Percentiles rank a stretch among this genome's conserved stretches.
Conservation (phyloP, 2,113 vertebrate species). For the Agelaius phoeniceus region DNA sequence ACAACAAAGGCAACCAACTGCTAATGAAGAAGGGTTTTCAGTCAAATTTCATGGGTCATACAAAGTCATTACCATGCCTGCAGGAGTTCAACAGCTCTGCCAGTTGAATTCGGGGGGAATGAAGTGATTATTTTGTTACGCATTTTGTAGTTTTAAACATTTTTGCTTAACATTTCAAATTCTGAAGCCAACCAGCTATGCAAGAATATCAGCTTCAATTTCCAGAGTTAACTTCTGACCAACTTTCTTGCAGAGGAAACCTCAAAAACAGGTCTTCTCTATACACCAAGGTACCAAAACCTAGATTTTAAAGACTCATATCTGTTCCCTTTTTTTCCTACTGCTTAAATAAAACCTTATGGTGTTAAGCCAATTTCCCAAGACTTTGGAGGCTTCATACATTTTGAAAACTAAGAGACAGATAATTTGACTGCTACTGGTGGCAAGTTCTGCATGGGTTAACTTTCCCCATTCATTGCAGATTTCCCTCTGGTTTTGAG, state of each 20-base stretch:
- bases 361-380: neutral
- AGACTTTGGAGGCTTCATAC: neutral
- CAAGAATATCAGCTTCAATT: neutral
- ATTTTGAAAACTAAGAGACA: neutral
- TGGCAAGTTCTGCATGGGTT: neutral
- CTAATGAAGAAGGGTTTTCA: constrained; percentile 58
- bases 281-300: neutral
- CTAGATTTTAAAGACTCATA: neutral
- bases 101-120: constrained; percentile 19
- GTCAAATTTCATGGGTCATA: constrained; percentile 65
- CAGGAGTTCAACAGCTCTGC: constrained; percentile 52
- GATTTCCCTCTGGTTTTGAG: neutral
- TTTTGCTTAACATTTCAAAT: neutral
- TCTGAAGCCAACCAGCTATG: neutral
- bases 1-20: constrained; percentile 54
- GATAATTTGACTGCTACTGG: neutral
- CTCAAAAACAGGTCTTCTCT: neutral
- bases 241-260: neutral
- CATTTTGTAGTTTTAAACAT: neutral
- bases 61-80: constrained; percentile 55
- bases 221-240: neutral
- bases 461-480: neutral
- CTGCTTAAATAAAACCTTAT: neutral
- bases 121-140: constrained; percentile 17
- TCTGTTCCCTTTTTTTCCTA: neutral